Base-by-base conservation (phyloP, 2,797 vertebrate species). In the Prunella strophiata region DNA sequence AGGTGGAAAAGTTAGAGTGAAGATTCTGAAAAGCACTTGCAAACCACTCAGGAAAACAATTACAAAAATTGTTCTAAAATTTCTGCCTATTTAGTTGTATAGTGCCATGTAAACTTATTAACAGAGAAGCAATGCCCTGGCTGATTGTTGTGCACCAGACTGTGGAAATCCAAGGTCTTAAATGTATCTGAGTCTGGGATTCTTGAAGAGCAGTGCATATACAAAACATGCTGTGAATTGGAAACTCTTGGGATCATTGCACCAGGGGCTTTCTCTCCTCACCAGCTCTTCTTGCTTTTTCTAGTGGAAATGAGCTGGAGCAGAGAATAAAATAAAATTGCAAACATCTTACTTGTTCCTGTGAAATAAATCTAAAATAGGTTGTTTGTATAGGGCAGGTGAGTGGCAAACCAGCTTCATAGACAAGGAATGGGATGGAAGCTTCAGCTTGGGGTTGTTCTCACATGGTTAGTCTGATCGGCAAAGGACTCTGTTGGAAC, bases 21-120 rank as follows among this genome's bases (percentile, higher is more conserved):
- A 72, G 72, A 45, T 77, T 91, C 74, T 91, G 82, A 86, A 90
- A 96, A 91, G 73, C 7, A 25, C 77, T 95, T 95, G 92, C 83
- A 92, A 93, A 84, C 78, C 38, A 36, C 91, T 97, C 96, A 96
- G 95, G 96, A 96, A 97, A 86, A 86, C 27, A 73, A 66, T 65
- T 75, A 88, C n/a, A 59, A 78, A 84, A 78, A 48, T 47, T 26
- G n/a, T 84, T 81, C 40, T 78, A 66, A 74, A 84, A 74, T 83
- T 77, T 89, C 78, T 89, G 45, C 76, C 70, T 84, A 25, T 45
- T 32, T 86, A 63, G 62, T 75, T 77, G 11, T 36, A 25, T 34
- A 67, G 59, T 70, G 32, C 80, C 78, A 20, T 67, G 71, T 50
- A 73, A 94, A 85, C 36, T 27, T 36, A 50, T 42, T 62, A 48